phyloP scores from a whole-genome alignment of 2,888 invertebrate genomes.

The Ormyrus labotus region DNA sequence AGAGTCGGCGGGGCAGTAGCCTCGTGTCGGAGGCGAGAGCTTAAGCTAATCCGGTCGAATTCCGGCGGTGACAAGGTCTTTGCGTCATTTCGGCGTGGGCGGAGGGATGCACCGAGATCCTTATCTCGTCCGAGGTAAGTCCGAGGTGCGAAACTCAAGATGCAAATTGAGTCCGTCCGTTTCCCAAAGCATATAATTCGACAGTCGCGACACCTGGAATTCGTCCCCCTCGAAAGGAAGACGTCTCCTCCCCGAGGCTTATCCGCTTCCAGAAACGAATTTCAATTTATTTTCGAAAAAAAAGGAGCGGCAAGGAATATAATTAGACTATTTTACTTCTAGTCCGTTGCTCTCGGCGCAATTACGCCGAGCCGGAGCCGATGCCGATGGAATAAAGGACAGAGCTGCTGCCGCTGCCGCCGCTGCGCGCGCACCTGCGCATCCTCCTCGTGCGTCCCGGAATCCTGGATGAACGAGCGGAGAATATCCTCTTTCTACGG shows the following conservation, averaged over 20 bases:
- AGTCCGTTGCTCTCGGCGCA: neutral
- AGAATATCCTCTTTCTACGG: slow-evolving; percentile 70
- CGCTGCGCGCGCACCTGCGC: slow-evolving; percentile 38
- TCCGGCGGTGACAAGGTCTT: slow-evolving; percentile 27
- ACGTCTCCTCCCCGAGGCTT: neutral
- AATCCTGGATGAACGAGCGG: slow-evolving; percentile 62
- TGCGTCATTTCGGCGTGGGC: slow-evolving; percentile 9
- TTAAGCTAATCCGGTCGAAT: slow-evolving; percentile 2
- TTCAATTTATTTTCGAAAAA: slow-evolving; percentile 1
- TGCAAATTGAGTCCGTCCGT: slow-evolving; percentile 18
- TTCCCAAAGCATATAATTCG: neutral
- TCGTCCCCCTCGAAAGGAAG: neutral
- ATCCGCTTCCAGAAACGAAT: neutral
- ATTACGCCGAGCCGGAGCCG: neutral
- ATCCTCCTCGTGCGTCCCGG: slow-evolving; percentile 53
- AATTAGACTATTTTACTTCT: neutral
- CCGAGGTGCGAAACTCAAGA: slow-evolving; percentile 14
- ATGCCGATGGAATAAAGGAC: slow-evolving; percentile 4
- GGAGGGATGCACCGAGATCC: neutral
- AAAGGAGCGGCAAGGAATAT: no score
- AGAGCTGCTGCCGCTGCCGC: neutral
- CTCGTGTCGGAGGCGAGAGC: slow-evolving; percentile 9
- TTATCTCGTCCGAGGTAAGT: neutral
- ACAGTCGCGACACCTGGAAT: neutral
- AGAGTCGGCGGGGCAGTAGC: neutral